Percentiles rank a stretch among this genome's conserved stretches.
phyloP scores from a whole-genome alignment of 2,113 vertebrate species.

The Hypanus sabinus region DNA sequence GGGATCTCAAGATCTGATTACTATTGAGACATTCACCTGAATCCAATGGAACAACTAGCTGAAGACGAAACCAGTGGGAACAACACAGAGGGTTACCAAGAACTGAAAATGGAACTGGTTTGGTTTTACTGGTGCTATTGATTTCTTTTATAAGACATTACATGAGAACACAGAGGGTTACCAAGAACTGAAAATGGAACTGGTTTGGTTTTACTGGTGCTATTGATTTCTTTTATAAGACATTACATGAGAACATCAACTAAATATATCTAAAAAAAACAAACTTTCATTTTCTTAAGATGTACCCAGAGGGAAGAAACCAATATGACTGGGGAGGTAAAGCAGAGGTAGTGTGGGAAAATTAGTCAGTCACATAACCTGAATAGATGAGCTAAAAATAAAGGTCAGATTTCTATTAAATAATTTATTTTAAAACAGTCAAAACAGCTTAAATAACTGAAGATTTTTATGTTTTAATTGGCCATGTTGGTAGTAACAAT shows the following conservation, averaged over 20 bases:
- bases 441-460: background rate
- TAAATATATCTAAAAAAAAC: background rate
- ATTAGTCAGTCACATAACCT: background rate
- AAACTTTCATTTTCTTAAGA: background rate
- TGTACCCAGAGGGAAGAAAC: background rate
- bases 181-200: background rate
- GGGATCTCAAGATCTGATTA: background rate
- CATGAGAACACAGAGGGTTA: background rate
- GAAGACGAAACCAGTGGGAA: background rate
- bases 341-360: background rate
- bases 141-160: background rate
- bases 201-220: background rate
- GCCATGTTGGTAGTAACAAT: background rate
- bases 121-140: background rate
- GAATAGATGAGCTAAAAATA: background rate
- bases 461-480: background rate
- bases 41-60: background rate
- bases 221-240: background rate
- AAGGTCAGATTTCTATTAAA: background rate
- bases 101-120: background rate
- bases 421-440: background rate
- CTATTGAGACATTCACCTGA: background rate
- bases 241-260: background rate
- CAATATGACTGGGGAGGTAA: background rate
- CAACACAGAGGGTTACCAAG: background rate